Conservation (phyloP, 1,140 invertebrate genomes). For the Eumeta japonica region DNA sequence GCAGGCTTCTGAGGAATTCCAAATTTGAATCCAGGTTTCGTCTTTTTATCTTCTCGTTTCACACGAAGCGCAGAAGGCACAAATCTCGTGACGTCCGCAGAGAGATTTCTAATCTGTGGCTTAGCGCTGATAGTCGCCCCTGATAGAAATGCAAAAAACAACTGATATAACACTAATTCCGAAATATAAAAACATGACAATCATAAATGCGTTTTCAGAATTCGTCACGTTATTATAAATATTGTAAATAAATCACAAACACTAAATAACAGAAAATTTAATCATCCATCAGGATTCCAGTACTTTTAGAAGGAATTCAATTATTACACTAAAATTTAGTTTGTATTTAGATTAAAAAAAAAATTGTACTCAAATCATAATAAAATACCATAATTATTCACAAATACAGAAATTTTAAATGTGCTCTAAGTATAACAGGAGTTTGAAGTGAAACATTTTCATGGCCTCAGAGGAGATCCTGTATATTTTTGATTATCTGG, state of each 20-base stretch:
- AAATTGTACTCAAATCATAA: too few relatives aligned
- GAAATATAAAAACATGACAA: not conserved
- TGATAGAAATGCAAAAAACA: too few relatives aligned
- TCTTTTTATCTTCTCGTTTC: constrained; percentile 76
- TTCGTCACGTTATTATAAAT: not conserved
- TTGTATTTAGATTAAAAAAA: too few relatives aligned
- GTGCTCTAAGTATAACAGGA: too few relatives aligned
- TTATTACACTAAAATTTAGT: too few relatives aligned
- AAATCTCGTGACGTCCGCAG: constrained; percentile 93
- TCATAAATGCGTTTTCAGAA: not conserved
- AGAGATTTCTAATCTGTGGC: constrained; percentile 91
- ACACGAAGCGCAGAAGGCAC: constrained; percentile 88
- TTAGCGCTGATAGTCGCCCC: constrained; percentile 88
- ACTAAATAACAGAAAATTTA: not conserved
- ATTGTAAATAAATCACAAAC: constrained; percentile 7
- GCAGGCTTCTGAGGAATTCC: constrained; percentile 37
- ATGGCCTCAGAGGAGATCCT: too few relatives aligned
- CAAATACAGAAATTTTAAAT: too few relatives aligned
- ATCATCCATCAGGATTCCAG: too few relatives aligned
- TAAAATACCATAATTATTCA: too few relatives aligned
- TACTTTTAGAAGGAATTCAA: too few relatives aligned
- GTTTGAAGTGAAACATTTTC: too few relatives aligned
- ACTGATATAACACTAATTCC: not conserved
- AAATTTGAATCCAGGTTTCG: constrained; percentile 18
- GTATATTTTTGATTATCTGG: too few relatives aligned